A percentile compares a stretch with the other conserved stretches of the same genome.
Evolutionary conservation across 2,888 invertebrate genomes (phyloP).

Genomic region (Leptopilina syphax): DNA sequence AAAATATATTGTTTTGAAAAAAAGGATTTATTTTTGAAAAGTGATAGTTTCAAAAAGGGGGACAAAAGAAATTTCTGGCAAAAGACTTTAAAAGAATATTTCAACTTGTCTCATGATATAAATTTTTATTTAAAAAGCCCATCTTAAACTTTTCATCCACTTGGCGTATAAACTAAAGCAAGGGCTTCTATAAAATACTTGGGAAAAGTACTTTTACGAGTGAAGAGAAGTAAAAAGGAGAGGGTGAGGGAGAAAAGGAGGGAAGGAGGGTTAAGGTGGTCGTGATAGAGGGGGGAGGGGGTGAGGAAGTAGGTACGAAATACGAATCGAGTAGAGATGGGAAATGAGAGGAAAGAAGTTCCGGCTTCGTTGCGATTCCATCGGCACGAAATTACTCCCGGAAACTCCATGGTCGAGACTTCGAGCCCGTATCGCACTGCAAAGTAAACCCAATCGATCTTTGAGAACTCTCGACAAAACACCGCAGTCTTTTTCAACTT

Average conservation of each 20-base stretch:
- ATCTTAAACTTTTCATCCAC: slow-evolving; percentile 30
- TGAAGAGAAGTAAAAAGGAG: slow-evolving; percentile 39
- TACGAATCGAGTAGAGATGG: slow-evolving; percentile 36
- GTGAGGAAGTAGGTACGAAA: slow-evolving; percentile 42
- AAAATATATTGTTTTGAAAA: background rate
- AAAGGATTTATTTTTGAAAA: background rate
- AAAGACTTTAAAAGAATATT: slow-evolving; percentile 1
- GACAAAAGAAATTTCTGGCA: background rate
- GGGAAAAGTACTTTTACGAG: slow-evolving; percentile 34
- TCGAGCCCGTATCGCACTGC: slow-evolving; percentile 58
- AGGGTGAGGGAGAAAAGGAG: slow-evolving; percentile 8
- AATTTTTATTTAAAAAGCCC: slow-evolving; percentile 37
- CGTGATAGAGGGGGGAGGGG: background rate
- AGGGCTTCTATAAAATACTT: slow-evolving; percentile 36
- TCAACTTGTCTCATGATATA: slow-evolving; percentile 21
- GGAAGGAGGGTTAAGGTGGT: no score
- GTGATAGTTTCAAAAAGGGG: background rate
- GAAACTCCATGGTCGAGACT: slow-evolving; percentile 59
- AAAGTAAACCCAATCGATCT: slow-evolving; percentile 59
- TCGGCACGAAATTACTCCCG: slow-evolving; percentile 55
- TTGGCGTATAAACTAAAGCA: slow-evolving; percentile 19
- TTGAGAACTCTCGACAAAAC: slow-evolving; percentile 35
- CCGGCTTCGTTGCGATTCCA: slow-evolving; percentile 53
- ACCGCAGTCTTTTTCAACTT: slow-evolving; percentile 25
- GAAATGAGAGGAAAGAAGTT: slow-evolving; percentile 47